Evolutionary conservation across 2,888 invertebrate genomes (phyloP), one percentile per base, ranked within the genome.

Genomic region (Hydropsyche betteni): DNA sequence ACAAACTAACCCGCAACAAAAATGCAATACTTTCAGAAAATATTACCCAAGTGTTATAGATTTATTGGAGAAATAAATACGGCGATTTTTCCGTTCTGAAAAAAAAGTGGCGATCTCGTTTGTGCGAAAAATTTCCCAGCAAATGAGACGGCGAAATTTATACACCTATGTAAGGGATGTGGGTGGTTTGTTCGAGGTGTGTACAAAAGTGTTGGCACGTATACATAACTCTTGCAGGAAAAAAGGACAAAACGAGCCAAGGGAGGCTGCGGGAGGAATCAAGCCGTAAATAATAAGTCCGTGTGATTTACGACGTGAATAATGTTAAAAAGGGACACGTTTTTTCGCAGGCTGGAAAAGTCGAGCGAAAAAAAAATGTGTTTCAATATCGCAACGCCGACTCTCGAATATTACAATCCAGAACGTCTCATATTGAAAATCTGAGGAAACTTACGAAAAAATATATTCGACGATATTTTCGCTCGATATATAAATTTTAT

Each of bases 211-310:
- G 1, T 10, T 6, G 14, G 12, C 12, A 53, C 12, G 14, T 12
- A 53, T 53, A 53, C 53, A 53, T 6, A 53, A 14, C n/a, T 53
- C 12, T 53, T n/a, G n/a, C 10, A 51, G 51, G 33, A 3, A 55
- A 55, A 14, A 14, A 33, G 33, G 33, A 61, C 33, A 61, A 61
- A 61, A 61, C 7, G 61, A 16, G 24, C 5, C 10, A 16, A 61
- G 10, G 7, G 5, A 6, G n/a, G 61, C 61, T 61, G 16, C 7
- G 33, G 61, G 24, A 61, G 61, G 33, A 61, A 61, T 61, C 61
- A 61, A 61, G 61, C 24, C 61, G 61, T 61, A 61, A 61, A 61
- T 61, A 61, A 61, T 61, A 61, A 61, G 61, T 61, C 61, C 33
- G 61, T 16, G 61, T 61, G 61, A 61, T 61, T 61, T 61, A 61